These are phyloP conservation scores for Mugil cephalus DNA, from an alignment of 2,113 vertebrate genomes.

Conservation along the genomic window DNA sequence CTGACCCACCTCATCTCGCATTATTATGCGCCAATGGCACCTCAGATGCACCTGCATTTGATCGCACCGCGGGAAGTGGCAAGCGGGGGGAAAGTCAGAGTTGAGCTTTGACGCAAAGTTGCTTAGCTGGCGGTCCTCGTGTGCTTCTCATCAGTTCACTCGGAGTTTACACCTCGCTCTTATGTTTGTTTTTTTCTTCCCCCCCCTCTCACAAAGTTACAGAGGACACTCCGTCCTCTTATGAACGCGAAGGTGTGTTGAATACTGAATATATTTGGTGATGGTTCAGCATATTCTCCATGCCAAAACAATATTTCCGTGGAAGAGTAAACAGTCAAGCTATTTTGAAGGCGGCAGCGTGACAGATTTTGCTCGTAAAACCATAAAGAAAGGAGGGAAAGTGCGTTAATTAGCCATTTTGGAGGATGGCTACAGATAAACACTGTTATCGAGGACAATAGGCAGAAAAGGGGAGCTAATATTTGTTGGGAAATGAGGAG, in stretches of 20 bases:
- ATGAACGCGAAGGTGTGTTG: constrained; percentile 61
- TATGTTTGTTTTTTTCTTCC: constrained; percentile 71
- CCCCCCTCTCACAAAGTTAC: constrained; percentile 58
- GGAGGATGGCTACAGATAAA: constrained; percentile 72
- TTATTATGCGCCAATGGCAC: constrained; percentile 56
- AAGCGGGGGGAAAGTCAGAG: constrained; percentile 39
- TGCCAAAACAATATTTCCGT: constrained; percentile 60
- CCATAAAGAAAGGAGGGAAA: constrained; percentile 49
- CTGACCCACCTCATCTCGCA: constrained; percentile 63
- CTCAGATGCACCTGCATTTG: constrained; percentile 36
- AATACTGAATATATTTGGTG: constrained; percentile 72
- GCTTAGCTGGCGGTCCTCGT: constrained; percentile 43
- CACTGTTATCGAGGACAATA: constrained; percentile 72
- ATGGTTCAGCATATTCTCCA: constrained; percentile 68
- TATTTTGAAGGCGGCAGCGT: constrained; percentile 67
- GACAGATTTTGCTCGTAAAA: constrained; percentile 69
- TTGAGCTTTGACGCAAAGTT: constrained; percentile 55
- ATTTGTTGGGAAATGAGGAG: constrained; percentile 77
- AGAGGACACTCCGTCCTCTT: constrained; percentile 72
- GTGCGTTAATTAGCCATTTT: constrained; percentile 72
- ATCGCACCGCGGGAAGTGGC: constrained; percentile 12
- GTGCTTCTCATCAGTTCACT: constrained; percentile 63
- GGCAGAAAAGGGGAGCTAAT: constrained; percentile 73
- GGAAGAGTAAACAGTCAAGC: constrained; percentile 70
- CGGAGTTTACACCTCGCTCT: constrained; percentile 59